These are phyloP conservation scores for Megathymus violae DNA, from an alignment of 1,140 invertebrate species.

Conservation along the genomic window DNA sequence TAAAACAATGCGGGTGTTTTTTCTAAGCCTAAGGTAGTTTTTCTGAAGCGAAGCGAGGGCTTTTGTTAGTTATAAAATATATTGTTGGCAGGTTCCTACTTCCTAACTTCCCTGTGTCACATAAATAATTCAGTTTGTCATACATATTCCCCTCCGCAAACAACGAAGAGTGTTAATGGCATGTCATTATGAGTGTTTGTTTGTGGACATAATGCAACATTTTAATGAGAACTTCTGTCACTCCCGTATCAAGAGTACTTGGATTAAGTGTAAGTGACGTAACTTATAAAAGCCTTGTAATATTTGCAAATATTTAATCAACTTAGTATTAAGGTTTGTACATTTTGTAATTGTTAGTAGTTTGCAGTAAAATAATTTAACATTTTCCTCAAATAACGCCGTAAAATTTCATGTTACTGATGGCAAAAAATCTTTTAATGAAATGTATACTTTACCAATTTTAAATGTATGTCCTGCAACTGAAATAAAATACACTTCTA, in stretches of 20 bases:
- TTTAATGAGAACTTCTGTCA: constrained; percentile 31
- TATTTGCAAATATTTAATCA: neutral
- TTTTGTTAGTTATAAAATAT: no score
- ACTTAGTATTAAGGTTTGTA: neutral
- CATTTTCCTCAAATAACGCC: no score
- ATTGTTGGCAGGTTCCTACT: neutral
- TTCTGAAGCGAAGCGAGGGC: no score
- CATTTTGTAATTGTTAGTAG: no score
- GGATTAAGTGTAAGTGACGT: neutral
- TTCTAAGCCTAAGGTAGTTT: no score
- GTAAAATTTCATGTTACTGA: no score
- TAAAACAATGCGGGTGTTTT: no score
- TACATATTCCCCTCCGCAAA: constrained; percentile 49
- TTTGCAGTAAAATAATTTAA: no score
- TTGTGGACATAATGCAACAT: constrained; percentile 31
- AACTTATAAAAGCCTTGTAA: neutral
- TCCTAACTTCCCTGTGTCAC: constrained; percentile 19
- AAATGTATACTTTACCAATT: no score
- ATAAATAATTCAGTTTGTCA: constrained; percentile 51
- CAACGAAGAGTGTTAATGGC: constrained; percentile 58
- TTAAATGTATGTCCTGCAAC: no score
- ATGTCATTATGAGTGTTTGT: constrained; percentile 57
- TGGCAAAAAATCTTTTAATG: no score
- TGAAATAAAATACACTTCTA: no score
- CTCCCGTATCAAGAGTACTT: constrained; percentile 7